Evolutionary conservation across 2,797 vertebrate genomes (phyloP).

Genomic region (Hemitrygon akajei): DNA sequence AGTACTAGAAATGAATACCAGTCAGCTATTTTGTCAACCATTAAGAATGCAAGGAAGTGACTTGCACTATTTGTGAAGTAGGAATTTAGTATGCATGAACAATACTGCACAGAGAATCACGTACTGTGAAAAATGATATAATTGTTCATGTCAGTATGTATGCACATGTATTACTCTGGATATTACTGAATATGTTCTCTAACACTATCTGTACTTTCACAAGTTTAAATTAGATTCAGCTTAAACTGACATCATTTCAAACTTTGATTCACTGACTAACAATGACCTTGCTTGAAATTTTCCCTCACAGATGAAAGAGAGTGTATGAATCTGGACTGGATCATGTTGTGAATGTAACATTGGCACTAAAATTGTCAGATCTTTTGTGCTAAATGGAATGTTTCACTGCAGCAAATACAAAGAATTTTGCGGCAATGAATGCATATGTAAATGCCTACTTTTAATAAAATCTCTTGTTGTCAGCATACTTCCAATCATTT

Average conservation of each 20-base stretch:
- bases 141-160: constrained; percentile 19
- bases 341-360: constrained; percentile 26
- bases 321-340: constrained; percentile 11
- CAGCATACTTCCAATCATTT: not conserved
- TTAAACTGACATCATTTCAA: constrained; percentile 31
- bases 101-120: not conserved
- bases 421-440: not conserved
- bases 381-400: constrained; percentile 26
- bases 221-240: constrained; percentile 31
- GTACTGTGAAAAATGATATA: not conserved
- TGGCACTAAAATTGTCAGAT: not conserved
- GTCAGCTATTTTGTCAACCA: not conserved
- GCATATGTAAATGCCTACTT: not conserved
- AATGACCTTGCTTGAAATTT: constrained; percentile 21
- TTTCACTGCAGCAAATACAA: not conserved
- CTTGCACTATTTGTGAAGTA: constrained; percentile 1
- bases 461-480: not conserved
- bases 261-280: constrained; percentile 30
- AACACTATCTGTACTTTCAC: not conserved
- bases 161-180: not conserved
- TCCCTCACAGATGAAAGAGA: constrained; percentile 1
- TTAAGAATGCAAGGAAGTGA: constrained; percentile 8
- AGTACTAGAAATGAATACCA: not conserved
- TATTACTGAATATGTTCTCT: constrained; percentile 3
- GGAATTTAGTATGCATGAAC: constrained; percentile 9